Base-by-base conservation (phyloP, 1,140 invertebrate species). In the Lepidurus apus region DNA sequence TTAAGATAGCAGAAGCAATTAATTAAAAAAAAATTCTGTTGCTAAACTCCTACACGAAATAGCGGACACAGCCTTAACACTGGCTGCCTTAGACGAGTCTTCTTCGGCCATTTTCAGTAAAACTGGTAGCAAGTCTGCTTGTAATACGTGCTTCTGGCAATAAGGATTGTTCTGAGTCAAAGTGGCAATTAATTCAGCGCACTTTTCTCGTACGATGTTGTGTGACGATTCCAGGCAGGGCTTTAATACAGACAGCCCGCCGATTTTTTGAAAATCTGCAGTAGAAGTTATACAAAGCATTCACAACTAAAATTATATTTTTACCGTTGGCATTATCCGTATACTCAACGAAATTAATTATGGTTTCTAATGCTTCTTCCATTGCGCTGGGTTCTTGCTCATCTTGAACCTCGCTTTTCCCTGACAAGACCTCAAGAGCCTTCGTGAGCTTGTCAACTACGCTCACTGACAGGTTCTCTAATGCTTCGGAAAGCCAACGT, bases 191-290 rank as follows among this genome's bases (percentile, higher is more conserved):
- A 94, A 83, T 80, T 90, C 87, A n/a, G 90, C 90, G 26, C 89
- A 88, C 77, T 85, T 85, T 81, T 87, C 87, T 43, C 91, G 86
- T 0, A 94, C 86, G 11, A 87, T 87, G 1, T 86, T 83, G 80
- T 91, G 88, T 5, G 88, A 84, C 77, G 89, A 90, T 80, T 89
- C 87, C 34, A 93, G 84, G 82, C 92, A 90, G 0, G 89, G 84
- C 0, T 88, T 86, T 73, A 95, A 87, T 73, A 93, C 87, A 0
- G 87, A 84, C 82, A 93, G 93, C 1, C 92, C 93, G 8, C 91
- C 91, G 81, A 95, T 89, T 85, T 93, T 94, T 81, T 91, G 90
- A 83, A 94, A 94, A 87, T 94, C 91, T 91, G 84, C 8, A 86
- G 86, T 75, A 78, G 45, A 78, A 78, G 9, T 8, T n/a, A 44